Evolutionary conservation across 2,888 invertebrate genomes (phyloP).

Genomic region (Anodontia alba): DNA sequence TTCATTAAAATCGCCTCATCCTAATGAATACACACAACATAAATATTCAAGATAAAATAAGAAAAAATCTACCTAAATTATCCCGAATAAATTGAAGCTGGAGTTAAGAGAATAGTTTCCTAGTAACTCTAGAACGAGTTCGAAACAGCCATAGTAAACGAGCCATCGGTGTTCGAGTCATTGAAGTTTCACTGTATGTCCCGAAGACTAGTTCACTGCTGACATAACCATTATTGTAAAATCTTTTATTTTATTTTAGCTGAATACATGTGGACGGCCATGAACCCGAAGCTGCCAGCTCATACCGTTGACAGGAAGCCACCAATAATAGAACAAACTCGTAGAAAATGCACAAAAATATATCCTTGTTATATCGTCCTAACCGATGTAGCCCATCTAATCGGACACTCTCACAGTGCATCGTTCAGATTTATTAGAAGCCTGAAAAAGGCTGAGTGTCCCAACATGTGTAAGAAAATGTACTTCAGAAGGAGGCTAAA

Average conservation of each 20-base stretch:
- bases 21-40: too few relatives aligned
- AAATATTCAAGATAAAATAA: too few relatives aligned
- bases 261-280: neutral
- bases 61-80: too few relatives aligned
- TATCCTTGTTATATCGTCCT: conserved; percentile 51
- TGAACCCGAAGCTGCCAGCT: neutral
- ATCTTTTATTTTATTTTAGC: neutral
- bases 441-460: conserved; percentile 31
- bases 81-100: too few relatives aligned
- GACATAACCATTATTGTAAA: too few relatives aligned
- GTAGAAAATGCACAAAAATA: conserved; percentile 34
- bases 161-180: too few relatives aligned
- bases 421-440: conserved; percentile 27
- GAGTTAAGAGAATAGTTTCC: too few relatives aligned
- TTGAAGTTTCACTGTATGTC: too few relatives aligned
- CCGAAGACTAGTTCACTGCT: too few relatives aligned
- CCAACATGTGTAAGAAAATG: conserved; percentile 56
- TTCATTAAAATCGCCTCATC: too few relatives aligned
- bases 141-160: too few relatives aligned
- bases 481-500: conserved; percentile 40
- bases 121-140: too few relatives aligned
- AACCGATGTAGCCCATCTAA: conserved; percentile 24
- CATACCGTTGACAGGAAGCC: neutral
- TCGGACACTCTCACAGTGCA: neutral
- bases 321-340: neutral